Percentiles rank a stretch among this genome's conserved stretches.
Evolutionary conservation across 1,140 invertebrate species (phyloP).

Genomic region (Cyphomyrmex costatus): DNA sequence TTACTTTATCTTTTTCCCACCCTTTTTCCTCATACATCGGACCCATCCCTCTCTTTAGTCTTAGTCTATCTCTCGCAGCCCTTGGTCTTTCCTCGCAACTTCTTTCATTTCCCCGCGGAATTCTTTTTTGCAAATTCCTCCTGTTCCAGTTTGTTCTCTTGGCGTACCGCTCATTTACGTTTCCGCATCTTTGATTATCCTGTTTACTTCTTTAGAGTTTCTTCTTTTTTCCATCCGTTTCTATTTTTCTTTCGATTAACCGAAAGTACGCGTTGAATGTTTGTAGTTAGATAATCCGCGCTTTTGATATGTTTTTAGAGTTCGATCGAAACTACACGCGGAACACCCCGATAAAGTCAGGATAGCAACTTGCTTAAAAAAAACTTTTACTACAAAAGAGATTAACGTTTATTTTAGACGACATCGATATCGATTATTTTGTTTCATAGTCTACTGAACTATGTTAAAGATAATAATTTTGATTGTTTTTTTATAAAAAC

Average conservation of each 20-base stretch:
- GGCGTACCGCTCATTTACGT: constrained; percentile 19
- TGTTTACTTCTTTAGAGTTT: not conserved
- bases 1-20: constrained; percentile 17
- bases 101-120: constrained; percentile 17
- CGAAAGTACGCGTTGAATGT: not conserved
- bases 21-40: constrained; percentile 2
- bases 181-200: constrained; percentile 36
- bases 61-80: not conserved
- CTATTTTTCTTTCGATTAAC: not conserved
- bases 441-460: not conserved
- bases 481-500: not conserved
- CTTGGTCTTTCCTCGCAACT: constrained; percentile 14
- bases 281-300: not conserved
- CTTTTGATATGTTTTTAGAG: constrained; percentile 8
- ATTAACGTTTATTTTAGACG: constrained; percentile 5
- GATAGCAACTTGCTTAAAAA: not conserved
- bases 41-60: not conserved
- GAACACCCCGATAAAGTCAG: not conserved
- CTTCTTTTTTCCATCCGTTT: not conserved
- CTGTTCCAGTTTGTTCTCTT: constrained; percentile 23
- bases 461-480: constrained; percentile 8
- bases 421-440: not conserved
- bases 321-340: not conserved
- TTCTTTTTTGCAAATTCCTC: not conserved
- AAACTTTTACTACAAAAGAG: not conserved